These are phyloP conservation scores for Meloidogyne chitwoodi DNA, from an alignment of 1,140 invertebrate genomes.

Conservation along the genomic window DNA sequence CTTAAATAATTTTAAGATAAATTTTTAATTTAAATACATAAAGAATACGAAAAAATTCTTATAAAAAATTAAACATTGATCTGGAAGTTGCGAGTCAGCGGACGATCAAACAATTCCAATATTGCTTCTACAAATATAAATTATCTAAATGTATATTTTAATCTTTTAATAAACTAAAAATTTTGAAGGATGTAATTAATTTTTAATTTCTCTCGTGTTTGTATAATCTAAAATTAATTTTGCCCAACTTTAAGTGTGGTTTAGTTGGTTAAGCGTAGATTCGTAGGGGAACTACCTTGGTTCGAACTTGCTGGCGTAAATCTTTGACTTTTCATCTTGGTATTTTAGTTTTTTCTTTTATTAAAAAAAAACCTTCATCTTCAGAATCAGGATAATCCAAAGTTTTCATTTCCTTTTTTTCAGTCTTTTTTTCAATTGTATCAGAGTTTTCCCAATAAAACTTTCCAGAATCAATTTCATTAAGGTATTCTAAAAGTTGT, in stretches of 20 bases:
- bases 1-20: not conserved
- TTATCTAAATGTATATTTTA: too few species aligned
- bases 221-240: too few species aligned
- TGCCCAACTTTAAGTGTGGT: too few species aligned
- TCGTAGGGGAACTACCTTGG: too few species aligned
- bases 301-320: too few species aligned
- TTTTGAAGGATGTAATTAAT: too few species aligned
- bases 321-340: too few species aligned
- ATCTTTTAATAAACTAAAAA: too few species aligned
- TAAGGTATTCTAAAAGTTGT: conserved; percentile 6
- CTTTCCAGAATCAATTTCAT: not conserved
- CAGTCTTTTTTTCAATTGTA: not conserved
- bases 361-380: conserved; percentile 18
- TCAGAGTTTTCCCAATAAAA: not conserved
- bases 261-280: too few species aligned
- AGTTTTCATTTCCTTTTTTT: not conserved
- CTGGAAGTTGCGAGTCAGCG: not conserved
- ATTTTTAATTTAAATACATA: not conserved
- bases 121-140: conserved; percentile 15
- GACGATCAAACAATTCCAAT: conserved; percentile 17
- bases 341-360: too few species aligned
- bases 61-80: not conserved
- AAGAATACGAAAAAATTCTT: not conserved
- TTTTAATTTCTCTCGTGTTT: too few species aligned
- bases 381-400: conserved; percentile 21